Conservation (phyloP, 2,888 invertebrate genomes). For the Tipula helvola region DNA sequence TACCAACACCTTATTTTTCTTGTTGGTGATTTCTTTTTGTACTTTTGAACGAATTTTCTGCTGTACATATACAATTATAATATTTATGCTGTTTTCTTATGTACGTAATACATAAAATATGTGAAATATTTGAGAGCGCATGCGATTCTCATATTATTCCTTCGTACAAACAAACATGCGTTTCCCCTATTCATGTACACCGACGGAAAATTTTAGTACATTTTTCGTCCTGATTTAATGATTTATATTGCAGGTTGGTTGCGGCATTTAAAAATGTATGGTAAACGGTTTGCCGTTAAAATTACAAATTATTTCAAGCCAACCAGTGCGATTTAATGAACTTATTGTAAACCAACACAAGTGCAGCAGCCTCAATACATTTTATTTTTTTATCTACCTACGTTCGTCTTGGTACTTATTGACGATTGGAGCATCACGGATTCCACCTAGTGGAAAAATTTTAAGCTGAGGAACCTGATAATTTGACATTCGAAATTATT, state of each 20-base stretch:
- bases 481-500: no score
- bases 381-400: no score
- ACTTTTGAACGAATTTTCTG: background rate
- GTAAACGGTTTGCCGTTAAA: no score
- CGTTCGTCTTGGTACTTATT: no score
- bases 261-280: background rate
- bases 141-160: background rate
- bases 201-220: background rate
- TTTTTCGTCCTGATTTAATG: background rate
- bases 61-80: background rate
- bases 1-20: background rate
- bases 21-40: background rate
- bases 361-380: no score
- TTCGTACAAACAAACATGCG: background rate
- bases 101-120: background rate
- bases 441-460: no score
- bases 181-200: background rate
- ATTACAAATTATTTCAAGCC: no score
- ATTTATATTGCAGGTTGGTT: background rate
- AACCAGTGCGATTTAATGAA: no score
- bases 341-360: no score
- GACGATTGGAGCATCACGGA: no score
- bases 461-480: no score
- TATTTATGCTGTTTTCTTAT: background rate
- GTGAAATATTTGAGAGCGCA: background rate